Evolutionary conservation across 1,140 invertebrate species (phyloP).

Genomic region (Tetranychus urticae): DNA sequence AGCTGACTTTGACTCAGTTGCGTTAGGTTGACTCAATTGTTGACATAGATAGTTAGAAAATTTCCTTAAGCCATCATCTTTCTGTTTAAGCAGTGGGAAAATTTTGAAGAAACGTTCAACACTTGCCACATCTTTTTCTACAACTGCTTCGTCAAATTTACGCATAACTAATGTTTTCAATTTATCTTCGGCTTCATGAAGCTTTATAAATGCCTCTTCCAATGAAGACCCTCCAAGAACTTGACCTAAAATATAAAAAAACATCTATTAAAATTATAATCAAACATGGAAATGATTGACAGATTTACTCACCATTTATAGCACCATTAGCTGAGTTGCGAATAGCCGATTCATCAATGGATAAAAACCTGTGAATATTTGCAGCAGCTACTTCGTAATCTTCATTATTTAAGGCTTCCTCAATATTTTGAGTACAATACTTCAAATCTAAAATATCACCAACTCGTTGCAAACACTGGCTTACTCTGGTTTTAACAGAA

Average conservation of each 20-base stretch:
- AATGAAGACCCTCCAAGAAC: slow-evolving; percentile 20
- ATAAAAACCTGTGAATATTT: slow-evolving; percentile 79
- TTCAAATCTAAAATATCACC: slow-evolving; percentile 89
- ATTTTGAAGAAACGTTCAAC: slow-evolving; percentile 94
- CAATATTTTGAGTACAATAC: slow-evolving; percentile 80
- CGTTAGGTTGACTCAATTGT: slow-evolving; percentile 31
- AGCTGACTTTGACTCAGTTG: background rate
- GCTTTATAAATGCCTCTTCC: slow-evolving; percentile 47
- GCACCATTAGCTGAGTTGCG: slow-evolving; percentile 17
- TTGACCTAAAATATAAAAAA: background rate
- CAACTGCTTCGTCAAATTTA: slow-evolving; percentile 77
- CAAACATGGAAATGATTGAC: slow-evolving; percentile 7
- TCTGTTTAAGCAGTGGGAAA: slow-evolving; percentile 78
- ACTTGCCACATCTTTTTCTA: slow-evolving; percentile 60
- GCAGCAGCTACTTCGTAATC: slow-evolving; percentile 70
- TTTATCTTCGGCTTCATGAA: slow-evolving; percentile 60
- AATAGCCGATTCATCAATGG: slow-evolving; percentile 74
- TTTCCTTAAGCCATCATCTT: slow-evolving; percentile 66
- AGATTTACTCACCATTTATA: slow-evolving; percentile 3
- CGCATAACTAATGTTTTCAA: slow-evolving; percentile 43
- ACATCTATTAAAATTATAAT: slow-evolving; percentile 1
- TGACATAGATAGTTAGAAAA: slow-evolving; percentile 73
- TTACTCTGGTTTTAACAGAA: slow-evolving; percentile 73
- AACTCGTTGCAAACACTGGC: slow-evolving; percentile 77
- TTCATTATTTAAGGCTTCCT: slow-evolving; percentile 67